Evolutionary conservation across 2,113 vertebrate genomes (phyloP), one percentile per base, ranked within the genome.

Genomic region (Toxotes jaculatrix): DNA sequence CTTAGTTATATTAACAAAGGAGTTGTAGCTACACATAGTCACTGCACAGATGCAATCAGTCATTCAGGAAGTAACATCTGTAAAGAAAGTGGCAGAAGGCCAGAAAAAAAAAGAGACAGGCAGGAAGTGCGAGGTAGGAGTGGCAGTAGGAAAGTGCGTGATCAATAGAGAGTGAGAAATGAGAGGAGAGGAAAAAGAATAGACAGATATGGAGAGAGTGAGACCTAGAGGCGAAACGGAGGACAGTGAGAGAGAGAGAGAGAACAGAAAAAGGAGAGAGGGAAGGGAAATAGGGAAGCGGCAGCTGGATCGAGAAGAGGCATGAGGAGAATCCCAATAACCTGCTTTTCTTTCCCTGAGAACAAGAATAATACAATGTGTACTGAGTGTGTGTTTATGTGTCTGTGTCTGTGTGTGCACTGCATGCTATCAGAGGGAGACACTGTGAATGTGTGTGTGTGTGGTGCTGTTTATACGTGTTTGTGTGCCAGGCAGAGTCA

Each of bases 291-390:
- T 76, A 87, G 67, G 64, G 86, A 85, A 51, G 79, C 49, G 42
- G 76, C 84, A 89, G 87, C 84, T 86, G 87, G 87, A 85, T 82
- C 2, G 74, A 75, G 83, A 79, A 16, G 84, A 82, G 17, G 61
- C 79, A 90, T 79, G 84, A 91, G 78, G 61, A 79, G 89, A 92
- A 94, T 94, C 90, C 85, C 82, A 90, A 94, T 91, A 82, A 84
- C 81, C 77, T 83, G 65, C 82, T 66, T 86, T 87, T 90, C 81
- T 83, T 83, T 82, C 60, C 32, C 77, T 13, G 27, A 89, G 84
- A 93, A 79, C 69, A 71, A 76, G 67, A 67, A 66, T 57, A 85
- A 88, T 85, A 89, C 79, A 89, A 80, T 70, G 53, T 76, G 80
- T 78, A 62, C 69, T 21, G 60, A 77, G 31, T 59, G 57, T 62